These are phyloP conservation scores for Phrynocephalus guinanensis DNA, from an alignment of 2,797 vertebrate species.

Conservation along the genomic window DNA sequence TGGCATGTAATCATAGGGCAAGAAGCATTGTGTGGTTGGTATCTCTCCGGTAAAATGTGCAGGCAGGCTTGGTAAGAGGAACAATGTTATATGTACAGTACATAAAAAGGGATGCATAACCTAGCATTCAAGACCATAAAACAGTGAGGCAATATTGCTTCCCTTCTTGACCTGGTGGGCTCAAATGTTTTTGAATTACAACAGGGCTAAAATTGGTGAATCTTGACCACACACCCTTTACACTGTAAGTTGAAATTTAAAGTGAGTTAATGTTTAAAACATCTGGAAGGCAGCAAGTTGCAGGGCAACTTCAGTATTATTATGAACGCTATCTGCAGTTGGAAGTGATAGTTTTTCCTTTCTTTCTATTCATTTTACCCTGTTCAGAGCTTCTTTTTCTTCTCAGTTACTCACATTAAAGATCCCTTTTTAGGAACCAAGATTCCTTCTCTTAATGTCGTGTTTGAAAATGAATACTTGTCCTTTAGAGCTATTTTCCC, in stretches of 20 bases:
- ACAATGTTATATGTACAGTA: not conserved
- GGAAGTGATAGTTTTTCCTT: not conserved
- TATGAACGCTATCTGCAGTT: not conserved
- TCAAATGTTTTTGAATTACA: no score
- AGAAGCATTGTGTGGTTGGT: not conserved
- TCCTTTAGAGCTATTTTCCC: not conserved
- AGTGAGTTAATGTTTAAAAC: not conserved
- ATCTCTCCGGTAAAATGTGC: not conserved
- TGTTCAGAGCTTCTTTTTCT: not conserved
- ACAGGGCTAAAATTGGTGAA: no score
- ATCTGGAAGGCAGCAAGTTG: not conserved
- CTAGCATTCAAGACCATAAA: not conserved
- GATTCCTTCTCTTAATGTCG: not conserved
- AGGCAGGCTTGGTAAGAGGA: not conserved
- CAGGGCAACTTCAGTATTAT: not conserved
- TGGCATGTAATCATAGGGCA: no score
- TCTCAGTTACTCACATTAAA: conserved; percentile 7
- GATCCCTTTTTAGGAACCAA: not conserved
- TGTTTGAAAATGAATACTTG: not conserved
- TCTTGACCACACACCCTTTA: no score
- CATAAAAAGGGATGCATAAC: not conserved
- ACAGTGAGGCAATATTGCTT: no score
- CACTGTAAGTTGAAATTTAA: not conserved
- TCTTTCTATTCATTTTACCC: not conserved
- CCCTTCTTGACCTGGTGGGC: no score